Base-by-base conservation (phyloP, 2,797 vertebrate species). In the Phataginus tricuspis region DNA sequence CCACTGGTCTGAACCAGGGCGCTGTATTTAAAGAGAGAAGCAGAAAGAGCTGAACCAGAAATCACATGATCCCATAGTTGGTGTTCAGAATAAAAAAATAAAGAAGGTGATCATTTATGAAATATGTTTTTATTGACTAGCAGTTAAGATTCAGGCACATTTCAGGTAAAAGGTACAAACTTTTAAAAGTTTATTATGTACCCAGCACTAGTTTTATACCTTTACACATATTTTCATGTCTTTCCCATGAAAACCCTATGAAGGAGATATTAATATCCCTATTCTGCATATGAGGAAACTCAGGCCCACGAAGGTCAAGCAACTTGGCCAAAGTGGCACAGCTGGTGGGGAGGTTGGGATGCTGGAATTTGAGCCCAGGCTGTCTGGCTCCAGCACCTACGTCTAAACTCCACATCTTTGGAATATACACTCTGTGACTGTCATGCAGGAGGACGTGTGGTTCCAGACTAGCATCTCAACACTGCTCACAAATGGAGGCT, bases 71-170 rank as follows among this genome's bases (percentile, higher is more conserved):
- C 31, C 37, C 8, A 66, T 25, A 23, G 64, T 57, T 75, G 53
- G 27, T 75, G n/a, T 69, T 63, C 75, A 78, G 71, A 96, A 78
- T 68, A 34, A 90, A 51, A 69, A 79, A 64, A 91, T 27, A 13
- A 84, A 74, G 66, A 57, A 45, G 15, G 3, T 4, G 31, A 23
- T 27, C 29, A 11, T 77, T 92, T 94, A 82, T 87, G 74, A 90
- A 68, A 74, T n/a, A 86, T 15, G 2, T n/a, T 72, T 97, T 98
- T 97, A 96, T 92, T 95, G 68, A 82, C 95, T 31, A 72, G 16
- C 27, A 59, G 3, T 64, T 93, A 92, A 75, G 42, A 72, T 94
- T 90, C 13, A 34, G 53, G 18, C 91, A 85, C 14, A 85, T 61
- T 83, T 95, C 37, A 79, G 74, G 39, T 39, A 74, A 92, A 84